Conservation (phyloP, 1,140 invertebrate species). For the Caenorhabditis inopinata region DNA sequence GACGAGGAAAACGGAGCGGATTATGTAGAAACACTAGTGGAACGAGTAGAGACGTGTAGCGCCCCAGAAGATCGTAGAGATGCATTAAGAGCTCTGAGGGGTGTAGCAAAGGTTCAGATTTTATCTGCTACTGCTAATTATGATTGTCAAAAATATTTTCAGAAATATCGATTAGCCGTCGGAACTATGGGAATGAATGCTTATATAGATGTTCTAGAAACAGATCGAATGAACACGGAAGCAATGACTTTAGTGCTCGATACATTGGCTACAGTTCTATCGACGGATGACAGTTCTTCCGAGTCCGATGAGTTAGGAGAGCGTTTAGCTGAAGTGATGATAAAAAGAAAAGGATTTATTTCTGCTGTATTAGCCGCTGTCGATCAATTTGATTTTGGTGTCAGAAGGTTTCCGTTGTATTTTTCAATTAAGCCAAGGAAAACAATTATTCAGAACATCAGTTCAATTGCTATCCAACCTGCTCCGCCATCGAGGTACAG, state of each 20-base stretch:
- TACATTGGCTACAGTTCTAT: conserved; percentile 85
- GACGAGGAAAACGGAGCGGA: conserved; percentile 52
- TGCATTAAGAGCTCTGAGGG: conserved; percentile 90
- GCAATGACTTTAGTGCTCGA: conserved; percentile 87
- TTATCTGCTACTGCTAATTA: neutral
- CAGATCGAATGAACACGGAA: conserved; percentile 83
- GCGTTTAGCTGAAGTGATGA: conserved; percentile 82
- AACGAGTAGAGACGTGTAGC: conserved; percentile 86
- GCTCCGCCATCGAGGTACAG: conserved; percentile 77
- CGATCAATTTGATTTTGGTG: conserved; percentile 72
- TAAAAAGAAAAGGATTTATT: conserved; percentile 72
- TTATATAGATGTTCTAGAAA: conserved; percentile 73
- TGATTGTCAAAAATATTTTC: neutral
- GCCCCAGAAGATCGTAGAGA: conserved; percentile 89
- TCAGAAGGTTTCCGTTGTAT: conserved; percentile 52
- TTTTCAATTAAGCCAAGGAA: too few species aligned
- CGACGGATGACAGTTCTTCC: conserved; percentile 63
- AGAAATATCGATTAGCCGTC: conserved; percentile 88
- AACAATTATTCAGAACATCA: conserved; percentile 69
- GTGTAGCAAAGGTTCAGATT: conserved; percentile 76
- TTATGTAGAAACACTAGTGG: conserved; percentile 82
- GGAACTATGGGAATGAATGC: conserved; percentile 90
- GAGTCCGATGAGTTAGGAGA: conserved; percentile 74
- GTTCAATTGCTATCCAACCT: conserved; percentile 82
- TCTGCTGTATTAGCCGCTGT: conserved; percentile 80